phyloP scores from a whole-genome alignment of 2,888 invertebrate genomes.

The Pandemis corylana region DNA sequence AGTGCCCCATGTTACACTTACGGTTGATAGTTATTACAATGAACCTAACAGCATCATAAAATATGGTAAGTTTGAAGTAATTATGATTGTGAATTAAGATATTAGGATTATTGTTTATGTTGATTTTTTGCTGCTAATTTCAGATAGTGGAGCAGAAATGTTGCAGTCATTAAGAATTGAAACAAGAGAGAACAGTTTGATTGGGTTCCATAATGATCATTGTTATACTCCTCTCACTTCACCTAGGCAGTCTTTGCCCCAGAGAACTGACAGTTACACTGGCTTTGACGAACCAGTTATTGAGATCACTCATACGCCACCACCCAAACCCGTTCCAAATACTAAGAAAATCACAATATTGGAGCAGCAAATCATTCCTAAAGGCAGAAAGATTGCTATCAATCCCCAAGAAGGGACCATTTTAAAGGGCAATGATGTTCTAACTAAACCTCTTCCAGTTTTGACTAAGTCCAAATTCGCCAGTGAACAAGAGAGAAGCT shows the following conservation, averaged over 20 bases:
- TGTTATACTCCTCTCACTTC: constrained; percentile 91
- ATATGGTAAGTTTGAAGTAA: constrained; percentile 70
- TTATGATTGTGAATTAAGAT: background rate
- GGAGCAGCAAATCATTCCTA: constrained; percentile 80
- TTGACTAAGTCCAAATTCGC: constrained; percentile 64
- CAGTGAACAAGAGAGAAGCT: constrained; percentile 58
- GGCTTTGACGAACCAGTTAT: constrained; percentile 76
- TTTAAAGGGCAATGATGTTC: constrained; percentile 73
- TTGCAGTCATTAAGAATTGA: constrained; percentile 79
- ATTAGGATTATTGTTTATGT: background rate
- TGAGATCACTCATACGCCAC: constrained; percentile 76
- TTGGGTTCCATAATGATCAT: constrained; percentile 91
- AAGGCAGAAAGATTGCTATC: constrained; percentile 77
- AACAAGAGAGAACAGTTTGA: constrained; percentile 82
- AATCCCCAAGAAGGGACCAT: constrained; percentile 68
- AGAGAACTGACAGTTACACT: constrained; percentile 64
- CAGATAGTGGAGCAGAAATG: constrained; percentile 82
- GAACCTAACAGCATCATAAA: constrained; percentile 82
- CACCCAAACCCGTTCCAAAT: constrained; percentile 73
- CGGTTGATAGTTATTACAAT: constrained; percentile 87
- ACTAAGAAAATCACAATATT: constrained; percentile 81
- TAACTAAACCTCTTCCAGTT: constrained; percentile 69
- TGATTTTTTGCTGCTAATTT: constrained; percentile 45
- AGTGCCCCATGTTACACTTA: constrained; percentile 86
- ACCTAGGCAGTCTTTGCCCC: constrained; percentile 81